Percentiles rank a stretch among this genome's conserved stretches.
These are phyloP conservation scores for Cataglyphis rosenhaueri DNA, from an alignment of 2,888 invertebrate species.

Conservation along the genomic window DNA sequence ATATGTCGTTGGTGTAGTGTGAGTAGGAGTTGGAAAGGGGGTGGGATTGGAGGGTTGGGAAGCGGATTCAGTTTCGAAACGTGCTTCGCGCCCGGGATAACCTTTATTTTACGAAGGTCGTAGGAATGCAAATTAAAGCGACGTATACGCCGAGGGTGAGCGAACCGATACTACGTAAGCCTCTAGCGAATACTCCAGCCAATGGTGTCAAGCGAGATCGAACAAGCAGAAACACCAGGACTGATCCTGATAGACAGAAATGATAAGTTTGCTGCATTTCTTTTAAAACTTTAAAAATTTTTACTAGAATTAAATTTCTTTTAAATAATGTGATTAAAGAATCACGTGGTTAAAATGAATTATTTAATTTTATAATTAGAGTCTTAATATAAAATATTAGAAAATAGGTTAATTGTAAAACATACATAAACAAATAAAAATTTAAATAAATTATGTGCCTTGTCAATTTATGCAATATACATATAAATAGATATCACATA, in stretches of 20 bases:
- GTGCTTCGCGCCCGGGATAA: slow-evolving; percentile 78
- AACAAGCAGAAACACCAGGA: slow-evolving; percentile 9
- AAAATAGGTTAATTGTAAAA: not conserved
- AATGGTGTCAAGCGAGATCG: slow-evolving; percentile 13
- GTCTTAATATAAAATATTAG: not conserved
- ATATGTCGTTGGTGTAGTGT: slow-evolving; percentile 69
- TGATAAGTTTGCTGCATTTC: not conserved
- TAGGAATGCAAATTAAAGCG: slow-evolving; percentile 79
- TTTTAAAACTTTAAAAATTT: not conserved
- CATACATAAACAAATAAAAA: not conserved
- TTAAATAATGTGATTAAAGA: not conserved
- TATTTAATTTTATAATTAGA: not conserved
- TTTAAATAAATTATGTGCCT: not conserved
- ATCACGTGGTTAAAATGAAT: not conserved
- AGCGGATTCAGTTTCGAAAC: slow-evolving; percentile 77
- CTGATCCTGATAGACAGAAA: slow-evolving; percentile 17
- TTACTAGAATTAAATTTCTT: not conserved
- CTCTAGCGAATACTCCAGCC: slow-evolving; percentile 27
- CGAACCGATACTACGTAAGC: slow-evolving; percentile 52
- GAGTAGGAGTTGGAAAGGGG: slow-evolving; percentile 25
- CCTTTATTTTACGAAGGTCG: slow-evolving; percentile 78
- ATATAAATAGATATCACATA: not conserved
- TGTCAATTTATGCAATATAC: not conserved
- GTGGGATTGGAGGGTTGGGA: slow-evolving; percentile 45
- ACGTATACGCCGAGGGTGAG: slow-evolving; percentile 52